Evolutionary conservation across 2,113 vertebrate genomes (phyloP).

Genomic region (Sprattus sprattus): DNA sequence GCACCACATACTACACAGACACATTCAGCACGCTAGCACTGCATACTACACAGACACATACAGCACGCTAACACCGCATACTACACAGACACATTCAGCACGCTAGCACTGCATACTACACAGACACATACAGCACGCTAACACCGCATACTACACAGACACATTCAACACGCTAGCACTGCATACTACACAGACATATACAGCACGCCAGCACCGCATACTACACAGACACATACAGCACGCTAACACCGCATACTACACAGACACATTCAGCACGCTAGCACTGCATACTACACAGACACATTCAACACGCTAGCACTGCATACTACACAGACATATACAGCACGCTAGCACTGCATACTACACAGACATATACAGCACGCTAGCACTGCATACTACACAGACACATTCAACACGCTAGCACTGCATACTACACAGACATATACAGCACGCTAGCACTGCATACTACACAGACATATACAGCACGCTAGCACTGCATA

Average conservation of each 20-base stretch:
- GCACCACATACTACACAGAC: not conserved
- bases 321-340: not conserved
- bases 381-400: not conserved
- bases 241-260: not conserved
- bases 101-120: not conserved
- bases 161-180: no score
- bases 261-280: no score
- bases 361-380: no score
- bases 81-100: no score
- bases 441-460: constrained; percentile 55
- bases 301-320: not conserved
- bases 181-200: not conserved
- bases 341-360: no score
- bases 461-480: not conserved
- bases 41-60: no score
- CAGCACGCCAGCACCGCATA: constrained; percentile 40
- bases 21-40: no score
- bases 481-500: constrained; percentile 40
- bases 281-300: no score
- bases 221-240: constrained; percentile 54
- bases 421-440: constrained; percentile 49
- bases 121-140: no score
- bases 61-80: no score
- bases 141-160: not conserved
- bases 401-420: no score